Conservation (phyloP, 2,888 invertebrate genomes). For the Andricus quercusramuli region DNA sequence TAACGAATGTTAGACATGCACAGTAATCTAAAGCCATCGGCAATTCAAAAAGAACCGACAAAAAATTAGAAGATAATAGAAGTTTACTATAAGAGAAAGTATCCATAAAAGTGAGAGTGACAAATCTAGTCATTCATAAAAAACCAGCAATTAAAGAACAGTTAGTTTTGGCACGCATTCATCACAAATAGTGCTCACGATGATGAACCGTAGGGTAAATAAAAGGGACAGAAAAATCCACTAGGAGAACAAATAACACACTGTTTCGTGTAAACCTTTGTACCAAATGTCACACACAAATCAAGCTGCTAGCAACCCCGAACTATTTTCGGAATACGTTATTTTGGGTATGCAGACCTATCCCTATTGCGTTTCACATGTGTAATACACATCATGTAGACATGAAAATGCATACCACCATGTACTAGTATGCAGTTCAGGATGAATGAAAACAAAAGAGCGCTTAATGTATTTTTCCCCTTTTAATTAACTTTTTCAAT, state of each 20-base stretch:
- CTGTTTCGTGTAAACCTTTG: conserved; percentile 25
- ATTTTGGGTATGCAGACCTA: neutral
- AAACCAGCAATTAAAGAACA: neutral
- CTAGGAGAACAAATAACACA: conserved; percentile 12
- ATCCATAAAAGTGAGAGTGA: neutral
- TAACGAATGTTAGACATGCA: conserved; percentile 23
- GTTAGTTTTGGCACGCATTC: neutral
- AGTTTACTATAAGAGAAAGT: neutral
- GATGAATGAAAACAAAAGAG: neutral
- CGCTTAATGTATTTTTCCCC: neutral
- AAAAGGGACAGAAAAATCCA: conserved; percentile 19
- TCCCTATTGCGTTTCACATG: conserved; percentile 15
- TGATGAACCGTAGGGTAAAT: conserved; percentile 31
- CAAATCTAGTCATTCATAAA: neutral
- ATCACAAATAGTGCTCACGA: neutral
- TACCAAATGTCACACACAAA: conserved; percentile 18
- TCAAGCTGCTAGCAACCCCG: conserved; percentile 23
- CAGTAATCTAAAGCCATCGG: conserved; percentile 4
- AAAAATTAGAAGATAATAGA: neutral
- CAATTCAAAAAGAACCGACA: neutral
- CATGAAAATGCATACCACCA: neutral
- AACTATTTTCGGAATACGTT: conserved; percentile 21
- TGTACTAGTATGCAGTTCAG: neutral
- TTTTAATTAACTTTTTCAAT: neutral
- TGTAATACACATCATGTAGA: neutral